phyloP scores from a whole-genome alignment of 30 jellyfish, hydroid and myxozoan species.

The Hydractinia symbiolongicarpus region DNA sequence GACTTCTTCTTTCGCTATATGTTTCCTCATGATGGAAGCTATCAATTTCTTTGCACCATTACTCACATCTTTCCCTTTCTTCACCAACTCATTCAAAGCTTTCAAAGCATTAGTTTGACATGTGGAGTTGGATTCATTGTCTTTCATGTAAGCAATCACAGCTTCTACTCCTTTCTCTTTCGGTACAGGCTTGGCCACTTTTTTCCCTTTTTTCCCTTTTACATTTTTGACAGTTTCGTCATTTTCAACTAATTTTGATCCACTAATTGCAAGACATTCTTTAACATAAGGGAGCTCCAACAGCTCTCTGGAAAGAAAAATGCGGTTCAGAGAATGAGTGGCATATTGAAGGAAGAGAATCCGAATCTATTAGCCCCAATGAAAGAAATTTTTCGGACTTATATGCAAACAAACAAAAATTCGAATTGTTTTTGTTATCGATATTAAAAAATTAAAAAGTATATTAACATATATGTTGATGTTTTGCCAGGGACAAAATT shows the following conservation, averaged over 20 bases:
- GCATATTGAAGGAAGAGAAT: too few species aligned
- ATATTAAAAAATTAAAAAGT: too few species aligned
- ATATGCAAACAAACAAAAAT: too few species aligned
- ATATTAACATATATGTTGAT: too few species aligned
- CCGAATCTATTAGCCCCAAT: too few species aligned
- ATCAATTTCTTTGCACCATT: constrained; percentile 64
- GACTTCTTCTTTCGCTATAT: constrained; percentile 40
- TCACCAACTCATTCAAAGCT: constrained; percentile 38
- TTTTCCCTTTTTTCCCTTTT: not conserved
- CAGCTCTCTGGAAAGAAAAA: constrained; percentile 44
- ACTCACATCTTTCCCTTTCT: constrained; percentile 37
- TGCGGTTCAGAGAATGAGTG: too few species aligned
- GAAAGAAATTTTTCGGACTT: too few species aligned
- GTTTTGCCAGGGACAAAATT: too few species aligned
- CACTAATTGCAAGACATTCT: constrained; percentile 60
- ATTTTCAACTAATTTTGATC: constrained; percentile 38
- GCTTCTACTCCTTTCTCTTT: constrained; percentile 77
- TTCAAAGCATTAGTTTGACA: constrained; percentile 53
- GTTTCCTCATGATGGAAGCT: constrained; percentile 48
- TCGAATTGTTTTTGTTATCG: too few species aligned
- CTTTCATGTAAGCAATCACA: constrained; percentile 68
- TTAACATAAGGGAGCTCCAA: constrained; percentile 67
- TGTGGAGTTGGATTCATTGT: constrained; percentile 32
- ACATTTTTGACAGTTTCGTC: not conserved
- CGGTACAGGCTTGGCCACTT: constrained; percentile 34